Conservation (phyloP, 2,113 vertebrate genomes). For the Lophura nycthemera region DNA sequence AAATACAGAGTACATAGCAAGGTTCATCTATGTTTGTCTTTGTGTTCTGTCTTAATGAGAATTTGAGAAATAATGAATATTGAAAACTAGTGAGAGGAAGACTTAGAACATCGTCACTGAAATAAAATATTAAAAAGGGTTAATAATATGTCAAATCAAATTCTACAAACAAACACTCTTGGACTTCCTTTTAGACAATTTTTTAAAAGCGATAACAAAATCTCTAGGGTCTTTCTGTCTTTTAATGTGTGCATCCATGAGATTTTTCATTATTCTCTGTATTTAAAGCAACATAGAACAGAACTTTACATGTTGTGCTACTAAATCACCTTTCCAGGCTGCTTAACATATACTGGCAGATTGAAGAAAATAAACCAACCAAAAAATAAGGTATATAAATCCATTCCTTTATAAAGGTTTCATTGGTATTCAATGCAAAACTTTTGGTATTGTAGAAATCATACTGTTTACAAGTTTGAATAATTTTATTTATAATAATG, state of each 20-base stretch:
- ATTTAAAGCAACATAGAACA: background rate
- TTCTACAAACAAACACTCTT: background rate
- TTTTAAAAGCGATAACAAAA: background rate
- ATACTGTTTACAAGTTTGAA: background rate
- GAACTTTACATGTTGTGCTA: fast-evolving
- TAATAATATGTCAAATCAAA: background rate
- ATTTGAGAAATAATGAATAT: background rate
- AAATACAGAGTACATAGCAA: background rate
- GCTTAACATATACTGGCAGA: background rate
- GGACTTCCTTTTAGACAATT: background rate
- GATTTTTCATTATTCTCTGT: background rate
- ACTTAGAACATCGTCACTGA: background rate
- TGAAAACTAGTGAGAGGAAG: background rate
- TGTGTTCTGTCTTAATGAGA: background rate
- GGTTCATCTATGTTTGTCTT: background rate
- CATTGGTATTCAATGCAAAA: background rate
- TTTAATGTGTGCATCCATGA: background rate
- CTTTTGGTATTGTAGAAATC: background rate
- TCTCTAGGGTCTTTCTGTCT: background rate
- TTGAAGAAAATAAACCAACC: background rate
- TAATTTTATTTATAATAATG: background rate
- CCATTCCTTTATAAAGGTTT: background rate
- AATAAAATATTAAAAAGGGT: background rate
- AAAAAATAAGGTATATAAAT: background rate
- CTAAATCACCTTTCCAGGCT: background rate